Evolutionary conservation across 1,140 invertebrate genomes (phyloP).

Genomic region (Meteorus sp.): DNA sequence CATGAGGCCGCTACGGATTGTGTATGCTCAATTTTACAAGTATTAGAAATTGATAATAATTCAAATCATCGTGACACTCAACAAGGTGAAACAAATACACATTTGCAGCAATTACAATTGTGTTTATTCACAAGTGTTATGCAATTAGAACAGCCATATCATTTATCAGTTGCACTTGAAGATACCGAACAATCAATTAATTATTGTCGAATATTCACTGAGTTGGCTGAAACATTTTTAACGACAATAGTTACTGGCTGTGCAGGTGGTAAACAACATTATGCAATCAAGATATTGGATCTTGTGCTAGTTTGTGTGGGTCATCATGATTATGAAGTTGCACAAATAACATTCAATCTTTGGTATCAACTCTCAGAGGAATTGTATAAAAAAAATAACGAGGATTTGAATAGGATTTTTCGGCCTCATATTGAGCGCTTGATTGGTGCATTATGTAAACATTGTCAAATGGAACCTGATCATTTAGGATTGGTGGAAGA

Average conservation of each 20-base stretch:
- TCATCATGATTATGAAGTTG: slow-evolving; percentile 96
- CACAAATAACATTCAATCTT: slow-evolving; percentile 95
- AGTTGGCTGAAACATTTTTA: slow-evolving; percentile 89
- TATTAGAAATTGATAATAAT: slow-evolving; percentile 75
- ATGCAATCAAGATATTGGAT: slow-evolving; percentile 86
- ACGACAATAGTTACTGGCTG: slow-evolving; percentile 71
- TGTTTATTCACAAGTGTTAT: slow-evolving; percentile 79
- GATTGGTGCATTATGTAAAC: slow-evolving; percentile 79
- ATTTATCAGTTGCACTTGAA: slow-evolving; percentile 89
- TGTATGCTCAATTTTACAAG: slow-evolving; percentile 81
- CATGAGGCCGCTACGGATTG: slow-evolving; percentile 92
- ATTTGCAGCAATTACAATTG: slow-evolving; percentile 62
- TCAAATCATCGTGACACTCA: slow-evolving; percentile 48
- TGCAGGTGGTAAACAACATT: slow-evolving; percentile 64
- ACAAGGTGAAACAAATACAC: slow-evolving; percentile 65
- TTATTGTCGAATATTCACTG: slow-evolving; percentile 94
- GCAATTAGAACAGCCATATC: slow-evolving; percentile 83
- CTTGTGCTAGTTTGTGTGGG: slow-evolving; percentile 89
- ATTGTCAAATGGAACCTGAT: slow-evolving; percentile 90
- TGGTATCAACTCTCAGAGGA: slow-evolving; percentile 97
- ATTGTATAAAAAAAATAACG: slow-evolving; percentile 84
- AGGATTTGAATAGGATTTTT: slow-evolving; percentile 77
- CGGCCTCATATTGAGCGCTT: slow-evolving; percentile 89
- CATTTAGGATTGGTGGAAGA: slow-evolving; percentile 88
- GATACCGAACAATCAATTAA: slow-evolving; percentile 89